A percentile compares a stretch with the other conserved stretches of the same genome.
Evolutionary conservation across 2,888 invertebrate genomes (phyloP).

Genomic region (Lithophane socia): DNA sequence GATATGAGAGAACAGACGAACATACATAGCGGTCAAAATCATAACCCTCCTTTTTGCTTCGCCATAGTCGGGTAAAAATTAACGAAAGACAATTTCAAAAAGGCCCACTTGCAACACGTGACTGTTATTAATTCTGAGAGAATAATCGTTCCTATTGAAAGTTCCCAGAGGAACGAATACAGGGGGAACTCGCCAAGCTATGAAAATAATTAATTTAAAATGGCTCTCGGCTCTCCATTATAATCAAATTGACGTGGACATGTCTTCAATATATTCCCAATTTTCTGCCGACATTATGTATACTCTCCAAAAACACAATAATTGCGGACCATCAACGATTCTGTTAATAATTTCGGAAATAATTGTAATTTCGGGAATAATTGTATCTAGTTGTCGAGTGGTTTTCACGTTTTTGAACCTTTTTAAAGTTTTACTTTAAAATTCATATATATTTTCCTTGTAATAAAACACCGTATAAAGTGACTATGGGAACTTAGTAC

Average conservation of each 20-base stretch:
- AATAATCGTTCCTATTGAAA: conserved; percentile 14
- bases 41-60: too few species aligned
- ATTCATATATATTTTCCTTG: neutral
- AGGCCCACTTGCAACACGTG: too few species aligned
- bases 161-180: conserved; percentile 11
- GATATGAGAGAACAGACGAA: too few species aligned
- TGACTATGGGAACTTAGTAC: neutral
- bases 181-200: neutral
- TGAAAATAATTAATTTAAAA: conserved; percentile 5
- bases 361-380: too few species aligned
- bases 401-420: neutral
- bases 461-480: neutral
- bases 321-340: neutral
- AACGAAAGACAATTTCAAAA: neutral
- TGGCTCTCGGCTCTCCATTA: neutral
- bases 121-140: neutral
- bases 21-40: too few species aligned
- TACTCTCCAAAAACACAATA: too few species aligned
- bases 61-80: too few species aligned
- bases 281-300: too few species aligned
- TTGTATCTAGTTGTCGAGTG: too few species aligned
- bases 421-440: neutral
- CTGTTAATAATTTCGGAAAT: neutral
- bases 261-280: neutral
- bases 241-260: neutral